Evolutionary conservation across 1,140 invertebrate genomes (phyloP), one percentile per base, ranked within the genome.

Genomic region (Brachionus sp.): DNA sequence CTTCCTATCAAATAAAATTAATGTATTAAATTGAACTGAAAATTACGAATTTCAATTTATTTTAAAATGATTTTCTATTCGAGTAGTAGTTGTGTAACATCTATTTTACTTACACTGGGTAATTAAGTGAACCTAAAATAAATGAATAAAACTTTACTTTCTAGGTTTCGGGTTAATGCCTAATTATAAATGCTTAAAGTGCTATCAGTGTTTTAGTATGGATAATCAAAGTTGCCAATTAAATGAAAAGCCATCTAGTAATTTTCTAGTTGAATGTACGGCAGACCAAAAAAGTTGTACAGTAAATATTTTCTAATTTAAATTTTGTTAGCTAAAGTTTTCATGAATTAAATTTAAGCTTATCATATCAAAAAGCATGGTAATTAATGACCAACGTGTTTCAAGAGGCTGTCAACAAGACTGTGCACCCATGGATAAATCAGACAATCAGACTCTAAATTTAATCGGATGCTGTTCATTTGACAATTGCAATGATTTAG

Each of bases 151-250:
- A 39, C 9, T 35, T 57, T 6, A 42, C 4, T 3, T 16, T 12
- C 16, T 16, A 37, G 66, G 66, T 39, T 16, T 35, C 25, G n/a
- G 25, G 9, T 33, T 37, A 2, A 12, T 66, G 25, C 33, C 13
- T 13, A 5, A 16, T 16, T 44, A n/a, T n/a, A 16, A 75, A 25
- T 12, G 70, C 12, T 13, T 75, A 13, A 44, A 75, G 29, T 75
- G 70, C n/a, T 75, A 13, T 19, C 70, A 75, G 16, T 75, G 70
- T 19, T 75, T 75, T 75, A 75, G 39, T 2, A 25, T 12, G 44
- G 39, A 75, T 13, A 19, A 75, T 33, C 39, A 6, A 46, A 44
- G n/a, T 19, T 75, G 70, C 33, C 12, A 7, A 13, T 46, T 46
- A 13, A 13, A 44, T 12, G 19, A 46, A 46, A 29, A 25, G 23